phyloP scores from a whole-genome alignment of 2,797 vertebrate species.

The Hippoglossus hippoglossus region DNA sequence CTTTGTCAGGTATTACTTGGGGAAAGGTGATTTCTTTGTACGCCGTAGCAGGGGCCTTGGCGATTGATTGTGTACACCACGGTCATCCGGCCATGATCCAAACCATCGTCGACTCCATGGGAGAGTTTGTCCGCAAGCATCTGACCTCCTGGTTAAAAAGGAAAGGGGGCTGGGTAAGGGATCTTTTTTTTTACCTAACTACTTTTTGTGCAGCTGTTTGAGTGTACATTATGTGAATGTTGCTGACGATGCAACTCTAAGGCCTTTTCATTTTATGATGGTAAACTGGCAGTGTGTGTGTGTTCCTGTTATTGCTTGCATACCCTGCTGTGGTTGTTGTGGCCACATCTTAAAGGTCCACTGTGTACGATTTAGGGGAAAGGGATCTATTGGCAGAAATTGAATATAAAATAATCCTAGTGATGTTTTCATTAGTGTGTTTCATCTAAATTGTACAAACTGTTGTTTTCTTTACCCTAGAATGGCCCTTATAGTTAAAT shows the following conservation, averaged over 20 bases:
- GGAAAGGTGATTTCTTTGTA: conserved; percentile 98
- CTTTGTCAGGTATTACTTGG: conserved; percentile 92
- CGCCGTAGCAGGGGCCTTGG: conserved; percentile 92
- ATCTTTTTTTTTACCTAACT: not conserved
- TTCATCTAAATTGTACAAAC: too few species aligned
- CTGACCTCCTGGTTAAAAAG: conserved; percentile 91
- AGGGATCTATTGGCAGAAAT: too few species aligned
- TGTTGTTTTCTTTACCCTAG: too few species aligned
- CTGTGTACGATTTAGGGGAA: too few species aligned
- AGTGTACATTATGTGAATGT: not conserved
- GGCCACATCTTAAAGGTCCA: not conserved
- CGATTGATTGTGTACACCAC: conserved; percentile 94
- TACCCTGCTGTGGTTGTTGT: not conserved
- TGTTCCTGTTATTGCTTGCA: not conserved
- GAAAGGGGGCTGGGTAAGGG: conserved; percentile 96
- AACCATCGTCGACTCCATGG: conserved; percentile 95
- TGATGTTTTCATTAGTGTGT: too few species aligned
- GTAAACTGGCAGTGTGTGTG: not conserved
- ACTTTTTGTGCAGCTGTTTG: not conserved
- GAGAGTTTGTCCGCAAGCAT: conserved; percentile 95
- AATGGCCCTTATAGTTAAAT: too few species aligned
- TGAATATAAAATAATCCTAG: too few species aligned
- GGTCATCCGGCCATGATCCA: conserved; percentile 94
- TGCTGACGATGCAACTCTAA: too few species aligned
- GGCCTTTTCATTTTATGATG: too few species aligned